These are phyloP conservation scores for Eupithecia subumbrata DNA, from an alignment of 2,888 invertebrate species.

Conservation along the genomic window DNA sequence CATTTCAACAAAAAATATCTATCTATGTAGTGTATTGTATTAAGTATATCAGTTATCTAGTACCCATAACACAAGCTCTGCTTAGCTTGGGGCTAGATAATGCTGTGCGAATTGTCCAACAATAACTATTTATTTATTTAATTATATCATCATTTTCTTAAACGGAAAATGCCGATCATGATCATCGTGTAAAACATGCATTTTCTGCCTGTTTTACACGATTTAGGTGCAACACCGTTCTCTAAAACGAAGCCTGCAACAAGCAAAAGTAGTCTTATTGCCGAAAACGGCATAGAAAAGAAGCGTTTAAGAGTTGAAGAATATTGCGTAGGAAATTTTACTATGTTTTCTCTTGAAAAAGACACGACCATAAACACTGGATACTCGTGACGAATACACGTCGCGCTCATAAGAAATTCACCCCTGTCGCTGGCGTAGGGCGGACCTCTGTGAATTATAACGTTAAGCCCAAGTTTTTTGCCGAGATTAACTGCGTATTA, in stretches of 20 bases:
- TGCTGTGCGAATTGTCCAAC: too few species aligned
- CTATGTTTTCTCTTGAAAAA: neutral
- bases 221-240: too few species aligned
- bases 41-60: too few species aligned
- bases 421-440: conserved; percentile 68
- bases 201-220: too few species aligned
- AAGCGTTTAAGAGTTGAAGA: neutral
- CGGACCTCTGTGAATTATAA: conserved; percentile 73
- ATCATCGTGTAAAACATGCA: too few species aligned
- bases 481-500: conserved; percentile 78
- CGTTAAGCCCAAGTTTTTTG: conserved; percentile 74
- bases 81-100: too few species aligned
- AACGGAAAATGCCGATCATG: too few species aligned
- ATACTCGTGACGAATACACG: conserved; percentile 68
- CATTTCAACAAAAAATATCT: too few species aligned
- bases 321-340: neutral
- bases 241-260: neutral
- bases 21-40: too few species aligned
- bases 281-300: neutral
- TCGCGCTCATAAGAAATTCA: conserved; percentile 74
- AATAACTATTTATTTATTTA: too few species aligned
- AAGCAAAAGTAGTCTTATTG: neutral
- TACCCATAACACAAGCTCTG: too few species aligned
- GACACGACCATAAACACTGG: conserved; percentile 36
- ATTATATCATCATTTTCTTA: too few species aligned